Conservation (phyloP, 2,888 invertebrate species). For the Adineta ricciae region DNA sequence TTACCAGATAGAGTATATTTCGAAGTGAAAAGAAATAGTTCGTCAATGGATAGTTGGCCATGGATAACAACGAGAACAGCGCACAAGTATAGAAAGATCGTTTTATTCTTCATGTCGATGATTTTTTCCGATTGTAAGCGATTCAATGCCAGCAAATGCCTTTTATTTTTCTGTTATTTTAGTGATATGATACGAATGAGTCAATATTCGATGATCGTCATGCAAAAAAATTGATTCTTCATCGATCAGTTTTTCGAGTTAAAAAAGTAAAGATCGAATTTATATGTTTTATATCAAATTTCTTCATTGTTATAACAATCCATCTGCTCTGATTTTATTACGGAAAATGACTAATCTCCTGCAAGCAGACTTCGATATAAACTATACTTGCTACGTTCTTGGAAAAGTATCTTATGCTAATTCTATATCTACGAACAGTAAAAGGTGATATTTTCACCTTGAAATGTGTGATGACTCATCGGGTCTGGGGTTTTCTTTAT, state of each 20-base stretch:
- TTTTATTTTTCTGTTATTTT: not conserved
- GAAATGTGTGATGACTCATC: too few species aligned
- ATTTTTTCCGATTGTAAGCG: not conserved
- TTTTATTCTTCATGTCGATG: not conserved
- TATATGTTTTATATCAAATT: too few species aligned
- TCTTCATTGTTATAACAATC: too few species aligned
- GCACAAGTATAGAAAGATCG: not conserved
- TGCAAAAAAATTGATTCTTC: not conserved
- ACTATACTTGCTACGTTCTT: too few species aligned
- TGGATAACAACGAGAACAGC: not conserved
- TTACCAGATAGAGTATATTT: not conserved
- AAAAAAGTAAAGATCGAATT: too few species aligned
- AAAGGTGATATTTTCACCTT: too few species aligned
- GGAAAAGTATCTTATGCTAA: too few species aligned
- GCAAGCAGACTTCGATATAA: too few species aligned
- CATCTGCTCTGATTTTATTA: too few species aligned
- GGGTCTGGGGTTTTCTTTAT: too few species aligned
- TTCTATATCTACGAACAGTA: too few species aligned
- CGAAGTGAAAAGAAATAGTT: not conserved
- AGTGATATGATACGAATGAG: not conserved
- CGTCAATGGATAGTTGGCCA: not conserved
- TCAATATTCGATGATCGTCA: not conserved
- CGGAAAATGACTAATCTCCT: too few species aligned
- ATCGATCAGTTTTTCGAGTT: not conserved
- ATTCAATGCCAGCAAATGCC: not conserved